Evolutionary conservation across 2,797 vertebrate species (phyloP), one percentile per base, ranked within the genome.

Genomic region (Leuciscus waleckii): DNA sequence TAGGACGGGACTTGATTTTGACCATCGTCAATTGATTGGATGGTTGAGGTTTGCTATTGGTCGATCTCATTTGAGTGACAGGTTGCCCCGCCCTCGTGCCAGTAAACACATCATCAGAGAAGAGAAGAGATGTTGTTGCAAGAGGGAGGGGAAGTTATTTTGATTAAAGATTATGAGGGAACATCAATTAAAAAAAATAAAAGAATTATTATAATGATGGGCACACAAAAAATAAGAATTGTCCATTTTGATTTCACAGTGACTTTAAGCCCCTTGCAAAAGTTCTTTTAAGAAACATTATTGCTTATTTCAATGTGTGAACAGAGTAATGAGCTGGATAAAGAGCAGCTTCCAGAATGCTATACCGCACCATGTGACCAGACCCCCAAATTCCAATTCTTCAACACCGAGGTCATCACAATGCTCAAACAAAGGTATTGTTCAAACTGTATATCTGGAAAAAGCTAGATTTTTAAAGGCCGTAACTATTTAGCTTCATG

Each of bases 261-360:
- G 61, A 65, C 26, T 65, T 32, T 32, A 65, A 65, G n/a, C 13
- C 26, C 0, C 13, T 29, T 14, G 5, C 26, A 63, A 63, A 61
- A 2, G 13, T 29, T 65, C 0, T 32, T 65, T 14, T 37, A 63
- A 43, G 26, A 43, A 39, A 41, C 7, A 54, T 21, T 71, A 16
- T n/a, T 51, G 6, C 11, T 85, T 43, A 67, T 37, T 46, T 58
- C 2, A 5, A 51, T 21, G 85, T 37, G 78, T 39, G 46, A 83
- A 81, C 88, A 96, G 95, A 0, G 69, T 95, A 89, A 91, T 93
- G 76, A 90, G 79, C 37, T 96, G 95, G 95, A 92, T 96, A 70
- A 95, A 93, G 88, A 85, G 74, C 23, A 85, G 90, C 14, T 82
- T 90, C 41, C 87, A 86, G 67, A 93, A 94, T 19, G 93, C 92